A percentile compares a stretch with the other conserved stretches of the same genome.
phyloP scores from a whole-genome alignment of 2,888 invertebrate species.

The Drymonia ruficornis region DNA sequence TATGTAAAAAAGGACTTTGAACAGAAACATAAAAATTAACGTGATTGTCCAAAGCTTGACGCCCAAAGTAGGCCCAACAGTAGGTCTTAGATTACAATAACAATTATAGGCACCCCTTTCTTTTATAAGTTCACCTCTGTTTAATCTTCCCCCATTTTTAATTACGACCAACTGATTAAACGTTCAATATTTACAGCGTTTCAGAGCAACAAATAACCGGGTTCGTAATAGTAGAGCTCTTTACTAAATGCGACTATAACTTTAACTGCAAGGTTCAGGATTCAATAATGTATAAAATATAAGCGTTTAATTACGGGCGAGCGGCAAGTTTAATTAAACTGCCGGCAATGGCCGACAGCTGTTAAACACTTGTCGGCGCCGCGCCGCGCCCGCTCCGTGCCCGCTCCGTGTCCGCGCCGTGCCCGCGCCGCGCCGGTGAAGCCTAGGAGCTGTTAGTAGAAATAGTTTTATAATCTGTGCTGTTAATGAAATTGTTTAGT shows the following conservation, averaged over 20 bases:
- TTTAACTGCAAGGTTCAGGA: slow-evolving; percentile 14
- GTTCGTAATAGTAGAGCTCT: slow-evolving; percentile 4
- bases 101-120: background rate
- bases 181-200: slow-evolving; percentile 7
- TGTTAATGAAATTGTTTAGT: background rate
- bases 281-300: slow-evolving; percentile 35
- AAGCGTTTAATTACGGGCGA: slow-evolving; percentile 37
- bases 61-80: too few species aligned
- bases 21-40: too few species aligned
- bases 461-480: background rate
- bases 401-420: too few species aligned
- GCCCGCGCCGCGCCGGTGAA: slow-evolving; percentile 4
- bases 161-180: slow-evolving; percentile 2
- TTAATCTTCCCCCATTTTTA: slow-evolving; percentile 4
- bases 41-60: too few species aligned
- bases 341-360: slow-evolving; percentile 33
- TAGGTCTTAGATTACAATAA: too few species aligned
- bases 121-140: slow-evolving; percentile 7
- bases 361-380: slow-evolving; percentile 40
- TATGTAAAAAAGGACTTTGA: too few species aligned
- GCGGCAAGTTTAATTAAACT: slow-evolving; percentile 41
- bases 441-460: slow-evolving; percentile 13
- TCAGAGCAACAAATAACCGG: slow-evolving; percentile 14
- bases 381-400: too few species aligned
- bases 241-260: slow-evolving; percentile 6